phyloP scores from a whole-genome alignment of 2,888 invertebrate genomes.

The Chironomus tentans region DNA sequence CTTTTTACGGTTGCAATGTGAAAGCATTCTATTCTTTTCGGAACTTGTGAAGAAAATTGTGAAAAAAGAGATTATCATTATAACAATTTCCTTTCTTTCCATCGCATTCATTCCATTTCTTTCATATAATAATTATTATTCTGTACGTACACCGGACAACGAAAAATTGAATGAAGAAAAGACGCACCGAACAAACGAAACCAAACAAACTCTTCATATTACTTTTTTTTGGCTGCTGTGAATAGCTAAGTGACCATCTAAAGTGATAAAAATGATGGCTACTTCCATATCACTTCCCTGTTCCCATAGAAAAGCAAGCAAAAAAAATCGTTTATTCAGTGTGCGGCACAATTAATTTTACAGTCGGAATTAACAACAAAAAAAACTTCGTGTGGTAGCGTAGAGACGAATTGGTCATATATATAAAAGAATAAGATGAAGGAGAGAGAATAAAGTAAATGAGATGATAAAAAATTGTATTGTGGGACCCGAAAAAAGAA shows the following conservation, averaged over 20 bases:
- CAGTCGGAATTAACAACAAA: neutral
- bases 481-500: neutral
- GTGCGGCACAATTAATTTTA: conserved; percentile 6
- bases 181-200: too few species aligned
- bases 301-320: neutral
- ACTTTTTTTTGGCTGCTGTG: too few species aligned
- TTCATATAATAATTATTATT: neutral
- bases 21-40: neutral
- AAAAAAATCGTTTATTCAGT: neutral
- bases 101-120: neutral
- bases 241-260: too few species aligned
- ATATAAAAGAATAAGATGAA: neutral
- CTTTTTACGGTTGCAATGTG: neutral
- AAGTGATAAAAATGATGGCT: neutral
- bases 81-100: neutral
- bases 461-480: neutral
- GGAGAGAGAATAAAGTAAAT: neutral
- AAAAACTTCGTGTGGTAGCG: conserved; percentile 1
- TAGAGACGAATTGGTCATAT: neutral
- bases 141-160: neutral
- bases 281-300: neutral
- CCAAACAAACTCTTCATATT: too few species aligned
- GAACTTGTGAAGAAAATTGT: neutral
- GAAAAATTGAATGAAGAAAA: neutral
- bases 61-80: neutral